Base-by-base conservation (phyloP, 2,113 vertebrate genomes). In the Campylorhamphus procurvoides region DNA sequence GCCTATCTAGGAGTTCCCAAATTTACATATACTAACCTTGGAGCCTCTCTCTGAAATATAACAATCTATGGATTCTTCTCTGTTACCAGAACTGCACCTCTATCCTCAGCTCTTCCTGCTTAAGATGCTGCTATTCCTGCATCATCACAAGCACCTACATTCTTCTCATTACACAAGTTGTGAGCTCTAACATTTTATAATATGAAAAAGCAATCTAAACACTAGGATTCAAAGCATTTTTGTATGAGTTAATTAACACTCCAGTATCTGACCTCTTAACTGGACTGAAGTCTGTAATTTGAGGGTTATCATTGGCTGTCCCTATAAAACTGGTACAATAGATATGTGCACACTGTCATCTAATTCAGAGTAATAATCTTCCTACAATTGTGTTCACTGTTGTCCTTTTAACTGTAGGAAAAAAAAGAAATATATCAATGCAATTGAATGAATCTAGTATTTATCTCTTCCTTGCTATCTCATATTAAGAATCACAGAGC, bases 341-440 rank as follows among this genome's bases (percentile, higher is more conserved):
- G 42, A 67, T 72, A 15, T 35, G 52, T 72, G 29, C 56, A 80
- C 14, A 22, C 17, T 63, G 84, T 28, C 46, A 49, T 91, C 39
- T 81, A 86, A 81, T 81, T 90, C 55, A 84, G 37, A 88, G 50
- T 44, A 82, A 88, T 69, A 76, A 44, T 77, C 28, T 91, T 88
- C 35, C 25, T 50, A 59, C 42, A 71, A 13, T 7, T 80, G 27
- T 76, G 40, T 50, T 90, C 53, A 52, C 12, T 63, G 29, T 12
- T 81, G n/a, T 67, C 59, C 49, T 83, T 68, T 93, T 55, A 88
- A 71, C 35, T 71, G 18, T 31, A 79, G 7, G n/a, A 7, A 33
- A 80, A 46, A 62, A 81, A 76, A 39, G 6, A 79, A 92, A 82
- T n/a, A 14, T 23, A 64, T 77, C 18, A 74, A 59, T 76, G 39